These are phyloP conservation scores for Choreutis nemorana DNA, from an alignment of 2,888 invertebrate species.

Conservation along the genomic window DNA sequence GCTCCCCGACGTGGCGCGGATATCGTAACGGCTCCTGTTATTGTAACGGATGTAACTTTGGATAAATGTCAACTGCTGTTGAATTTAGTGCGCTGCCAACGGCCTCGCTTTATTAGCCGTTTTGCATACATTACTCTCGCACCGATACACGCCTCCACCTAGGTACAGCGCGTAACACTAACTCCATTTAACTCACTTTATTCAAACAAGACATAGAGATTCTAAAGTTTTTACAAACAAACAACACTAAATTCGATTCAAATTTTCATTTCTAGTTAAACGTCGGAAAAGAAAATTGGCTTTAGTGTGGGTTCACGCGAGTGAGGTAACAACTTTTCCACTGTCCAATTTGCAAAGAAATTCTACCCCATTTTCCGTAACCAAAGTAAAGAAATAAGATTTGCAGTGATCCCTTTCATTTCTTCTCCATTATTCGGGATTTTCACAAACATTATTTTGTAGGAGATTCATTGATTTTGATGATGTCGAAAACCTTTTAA, in stretches of 20 bases:
- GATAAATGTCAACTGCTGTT: constrained; percentile 60
- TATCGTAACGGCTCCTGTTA: constrained; percentile 57
- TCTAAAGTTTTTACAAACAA: constrained; percentile 4
- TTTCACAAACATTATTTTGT: constrained; percentile 19
- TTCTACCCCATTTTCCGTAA: constrained; percentile 21
- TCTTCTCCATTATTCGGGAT: constrained; percentile 22
- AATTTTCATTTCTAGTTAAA: constrained; percentile 23
- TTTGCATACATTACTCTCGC: constrained; percentile 47
- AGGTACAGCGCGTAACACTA: too few species aligned
- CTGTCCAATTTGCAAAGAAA: constrained; percentile 36
- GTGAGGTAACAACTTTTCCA: constrained; percentile 26
- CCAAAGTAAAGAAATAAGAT: constrained; percentile 24
- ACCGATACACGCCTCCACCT: constrained; percentile 39
- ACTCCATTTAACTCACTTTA: too few species aligned
- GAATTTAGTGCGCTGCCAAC: constrained; percentile 49
- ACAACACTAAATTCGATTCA: constrained; percentile 12
- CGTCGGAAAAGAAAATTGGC: constrained; percentile 21
- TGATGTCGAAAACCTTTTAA: constrained; percentile 16
- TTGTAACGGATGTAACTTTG: constrained; percentile 62
- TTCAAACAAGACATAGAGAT: background rate
- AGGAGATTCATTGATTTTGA: constrained; percentile 16
- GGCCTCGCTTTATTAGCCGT: constrained; percentile 54
- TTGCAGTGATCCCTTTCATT: constrained; percentile 23
- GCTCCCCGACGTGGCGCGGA: constrained; percentile 39
- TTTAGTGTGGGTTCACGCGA: constrained; percentile 16